Base-by-base conservation (phyloP, 2,888 invertebrate genomes). In the Coelinius sp. region DNA sequence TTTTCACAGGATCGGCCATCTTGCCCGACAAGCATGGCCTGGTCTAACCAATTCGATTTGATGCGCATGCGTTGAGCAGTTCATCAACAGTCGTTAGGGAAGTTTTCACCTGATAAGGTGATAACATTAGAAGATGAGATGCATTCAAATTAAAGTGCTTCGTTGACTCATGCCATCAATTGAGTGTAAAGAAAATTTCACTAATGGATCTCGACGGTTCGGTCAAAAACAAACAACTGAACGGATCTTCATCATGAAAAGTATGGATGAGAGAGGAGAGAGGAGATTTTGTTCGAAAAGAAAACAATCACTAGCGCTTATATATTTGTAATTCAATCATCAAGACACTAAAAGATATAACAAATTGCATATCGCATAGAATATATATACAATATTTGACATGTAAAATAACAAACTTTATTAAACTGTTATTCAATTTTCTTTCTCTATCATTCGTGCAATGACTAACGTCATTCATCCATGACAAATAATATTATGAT, bases 321-420 rank as follows among this genome's bases (percentile, higher is more conserved):
- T 72, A 69, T 75, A 68, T 77, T 76, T 82, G 85, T 17, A 83
- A 84, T 82, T 83, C 81, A 80, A 77, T 80, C 77, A 80, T 77
- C 77, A 79, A 77, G 81, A 82, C 80, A 83, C 80, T 83, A 82
- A 82, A 84, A 83, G 82, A 82, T 83, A 83, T 82, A 84, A 81
- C 81, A 83, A 82, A 76, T 78, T 81, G 79, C 80, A 81, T 83
- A 83, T 79, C 74, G 82, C 79, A 81, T 82, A 78, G 46, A 49
- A 83, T 73, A 81, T 83, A 81, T 82, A 82, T 81, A 85, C 84
- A 84, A 82, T 84, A 86, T 85, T 84, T 85, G 82, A 85, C 85
- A 85, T 82, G 82, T 85, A 83, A 83, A 84, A 85, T 81, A 82
- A 83, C 84, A 80, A 77, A 75, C 70, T 74, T 68, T 77, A 72